Evolutionary conservation across 2,888 invertebrate species (phyloP), one percentile per base, ranked within the genome.

Genomic region (Hirtodrosophila histrioides): DNA sequence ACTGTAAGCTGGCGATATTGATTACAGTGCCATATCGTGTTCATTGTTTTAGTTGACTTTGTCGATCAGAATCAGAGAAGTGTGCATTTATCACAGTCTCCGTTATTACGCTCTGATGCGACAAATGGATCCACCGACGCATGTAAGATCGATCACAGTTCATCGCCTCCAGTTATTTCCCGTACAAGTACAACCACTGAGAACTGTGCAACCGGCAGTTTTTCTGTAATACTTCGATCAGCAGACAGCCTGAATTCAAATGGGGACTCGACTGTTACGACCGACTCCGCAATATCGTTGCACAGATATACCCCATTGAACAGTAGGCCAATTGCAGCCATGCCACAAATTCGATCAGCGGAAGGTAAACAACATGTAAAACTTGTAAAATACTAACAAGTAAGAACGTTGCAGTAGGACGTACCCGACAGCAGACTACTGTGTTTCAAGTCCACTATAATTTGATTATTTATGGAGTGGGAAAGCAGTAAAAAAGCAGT

Each of bases 211-310:
- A 82, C 64, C 3, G 55, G 82, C 43, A 88, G 88, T 45, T 91
- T 91, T 64, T 91, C 92, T 4, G 90, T 92, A 33, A 90, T 92
- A 45, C 73, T 92, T 33, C 86, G 92, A 7, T 88, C 91, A 11
- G 81, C 80, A 24, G 90, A 91, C 44, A 88, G 69, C 41, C 89
- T 89, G 45, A 88, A 85, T 35, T 58, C 88, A 8, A 78, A 73
- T 4, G 77, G 77, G 41, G 78, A 85, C 31, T 57, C 70, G 31
- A 60, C 67, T 17, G 31, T 66, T 31, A 41, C 61, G 17, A 24
- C 64, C 10, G 78, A 85, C 7, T 70, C 78, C 3, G 81, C 87
- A 11, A 82, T 84, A 9, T 82, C 89, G 0, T 40, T 91, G 35
- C 91, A 91, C 67, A 88, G 91, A 48, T 91, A 91, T 50, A 88